Percentiles rank a stretch among this genome's conserved stretches.
phyloP scores from a whole-genome alignment of 2,797 vertebrate genomes.

The Helarctos malayanus region DNA sequence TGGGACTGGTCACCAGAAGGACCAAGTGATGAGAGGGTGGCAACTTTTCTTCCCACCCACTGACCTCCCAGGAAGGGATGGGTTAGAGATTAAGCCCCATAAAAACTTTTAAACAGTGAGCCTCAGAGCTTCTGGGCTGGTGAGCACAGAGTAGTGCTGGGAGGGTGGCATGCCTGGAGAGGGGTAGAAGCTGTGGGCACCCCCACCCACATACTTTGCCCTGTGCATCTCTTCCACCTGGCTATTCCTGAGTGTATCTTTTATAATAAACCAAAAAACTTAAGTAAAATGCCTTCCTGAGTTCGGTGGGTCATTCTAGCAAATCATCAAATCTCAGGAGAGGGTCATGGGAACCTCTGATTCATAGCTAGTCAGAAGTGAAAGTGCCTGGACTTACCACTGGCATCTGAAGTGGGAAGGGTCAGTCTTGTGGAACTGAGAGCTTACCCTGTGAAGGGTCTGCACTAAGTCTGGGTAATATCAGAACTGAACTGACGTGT shows the following conservation, averaged over 20 bases:
- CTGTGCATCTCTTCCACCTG: background rate
- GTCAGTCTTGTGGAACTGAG: background rate
- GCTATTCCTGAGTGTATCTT: background rate
- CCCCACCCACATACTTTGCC: background rate
- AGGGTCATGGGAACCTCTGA: background rate
- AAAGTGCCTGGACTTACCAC: background rate
- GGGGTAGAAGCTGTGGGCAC: background rate
- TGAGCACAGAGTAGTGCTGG: background rate
- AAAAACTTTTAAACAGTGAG: background rate
- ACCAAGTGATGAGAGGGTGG: background rate
- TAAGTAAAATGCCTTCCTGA: background rate
- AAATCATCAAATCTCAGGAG: background rate
- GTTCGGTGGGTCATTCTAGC: background rate
- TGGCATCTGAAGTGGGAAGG: background rate
- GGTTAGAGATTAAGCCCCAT: background rate
- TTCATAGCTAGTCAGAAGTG: background rate
- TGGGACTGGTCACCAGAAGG: background rate
- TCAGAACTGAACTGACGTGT: background rate
- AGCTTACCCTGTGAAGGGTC: background rate
- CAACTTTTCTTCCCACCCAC: background rate
- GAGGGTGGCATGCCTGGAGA: background rate
- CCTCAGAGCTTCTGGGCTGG: background rate
- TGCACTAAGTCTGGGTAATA: background rate
- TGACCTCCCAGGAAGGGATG: too few relatives aligned
- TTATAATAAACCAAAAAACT: background rate